These are phyloP conservation scores for Delphinus delphis DNA, from an alignment of 2,113 vertebrate species.

Conservation along the genomic window DNA sequence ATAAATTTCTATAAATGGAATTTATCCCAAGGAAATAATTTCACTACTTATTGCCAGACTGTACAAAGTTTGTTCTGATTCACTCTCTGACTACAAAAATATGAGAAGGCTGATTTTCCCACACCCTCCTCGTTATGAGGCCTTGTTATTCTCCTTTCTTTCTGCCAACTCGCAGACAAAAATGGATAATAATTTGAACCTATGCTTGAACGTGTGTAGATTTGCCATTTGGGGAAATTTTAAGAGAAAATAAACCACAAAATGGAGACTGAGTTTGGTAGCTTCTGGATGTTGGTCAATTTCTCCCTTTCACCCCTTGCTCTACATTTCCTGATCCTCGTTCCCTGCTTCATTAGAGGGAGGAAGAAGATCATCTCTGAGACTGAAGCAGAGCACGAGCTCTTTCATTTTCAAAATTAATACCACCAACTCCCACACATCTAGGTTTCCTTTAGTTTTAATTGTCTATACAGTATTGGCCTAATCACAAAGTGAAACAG, in stretches of 20 bases:
- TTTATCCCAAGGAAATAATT: neutral
- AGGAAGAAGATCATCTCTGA: neutral
- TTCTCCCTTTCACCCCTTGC: neutral
- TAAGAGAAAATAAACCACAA: neutral
- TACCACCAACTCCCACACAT: neutral
- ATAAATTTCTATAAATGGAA: neutral
- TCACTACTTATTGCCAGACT: neutral
- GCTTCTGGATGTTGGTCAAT: neutral
- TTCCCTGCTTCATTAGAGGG: neutral
- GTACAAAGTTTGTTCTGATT: neutral
- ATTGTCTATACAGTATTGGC: neutral
- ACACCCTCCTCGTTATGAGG: neutral
- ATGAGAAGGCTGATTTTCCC: neutral
- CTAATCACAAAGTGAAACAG: neutral
- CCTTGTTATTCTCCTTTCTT: neutral
- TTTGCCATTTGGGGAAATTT: neutral
- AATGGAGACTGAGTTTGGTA: neutral
- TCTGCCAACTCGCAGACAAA: neutral
- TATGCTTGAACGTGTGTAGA: neutral
- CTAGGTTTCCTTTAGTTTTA: neutral
- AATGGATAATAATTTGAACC: neutral
- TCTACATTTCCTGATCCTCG: neutral
- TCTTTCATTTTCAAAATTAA: neutral
- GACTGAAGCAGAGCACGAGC: neutral
- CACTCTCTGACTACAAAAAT: neutral